Evolutionary conservation across 2,888 invertebrate genomes (phyloP).

Genomic region (Lasius fuliginosus): DNA sequence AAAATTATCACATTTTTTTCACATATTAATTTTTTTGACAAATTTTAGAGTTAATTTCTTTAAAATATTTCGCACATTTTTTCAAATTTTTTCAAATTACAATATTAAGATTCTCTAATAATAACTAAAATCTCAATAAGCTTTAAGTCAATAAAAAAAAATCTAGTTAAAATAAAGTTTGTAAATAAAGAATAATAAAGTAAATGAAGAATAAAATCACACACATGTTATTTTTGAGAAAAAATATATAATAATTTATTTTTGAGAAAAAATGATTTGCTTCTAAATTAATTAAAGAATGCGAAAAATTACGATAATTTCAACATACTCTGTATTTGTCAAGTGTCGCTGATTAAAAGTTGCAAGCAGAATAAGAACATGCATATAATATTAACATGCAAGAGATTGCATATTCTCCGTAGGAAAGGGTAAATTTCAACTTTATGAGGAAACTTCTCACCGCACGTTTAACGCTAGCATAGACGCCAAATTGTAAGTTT

Average conservation of each 20-base stretch:
- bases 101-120: neutral
- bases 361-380: neutral
- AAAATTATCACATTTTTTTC: constrained; percentile 23
- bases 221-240: neutral
- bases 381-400: constrained; percentile 7
- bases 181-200: neutral
- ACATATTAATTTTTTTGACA: neutral
- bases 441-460: neutral
- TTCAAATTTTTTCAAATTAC: neutral
- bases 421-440: constrained; percentile 14
- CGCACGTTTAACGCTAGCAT: constrained; percentile 2
- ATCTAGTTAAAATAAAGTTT: neutral
- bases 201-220: neutral
- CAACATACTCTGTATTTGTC: neutral
- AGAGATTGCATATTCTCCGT: constrained; percentile 5
- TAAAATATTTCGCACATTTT: neutral
- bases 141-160: neutral
- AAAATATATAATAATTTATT: neutral
- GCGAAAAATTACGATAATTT: neutral
- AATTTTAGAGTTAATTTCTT: neutral
- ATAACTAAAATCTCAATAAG: neutral
- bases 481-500: constrained; percentile 14
- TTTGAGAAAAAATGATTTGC: neutral
- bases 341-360: constrained; percentile 10
- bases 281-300: neutral